phyloP scores from a whole-genome alignment of 2,888 invertebrate species.

The Gonocerus acuteangulatus region DNA sequence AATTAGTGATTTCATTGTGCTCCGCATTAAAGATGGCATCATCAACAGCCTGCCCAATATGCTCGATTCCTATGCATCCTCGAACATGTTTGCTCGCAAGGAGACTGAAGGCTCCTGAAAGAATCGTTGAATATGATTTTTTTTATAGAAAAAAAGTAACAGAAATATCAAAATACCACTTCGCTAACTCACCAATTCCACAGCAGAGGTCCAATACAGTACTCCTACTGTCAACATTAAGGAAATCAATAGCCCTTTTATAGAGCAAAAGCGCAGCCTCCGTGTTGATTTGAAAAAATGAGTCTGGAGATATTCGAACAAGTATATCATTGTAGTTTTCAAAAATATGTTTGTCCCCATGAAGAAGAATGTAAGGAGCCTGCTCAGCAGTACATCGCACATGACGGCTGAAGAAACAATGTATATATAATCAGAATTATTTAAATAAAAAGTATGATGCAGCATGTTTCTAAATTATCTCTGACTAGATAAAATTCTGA shows the following conservation, averaged over 20 bases:
- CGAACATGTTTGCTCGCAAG: slow-evolving; percentile 41
- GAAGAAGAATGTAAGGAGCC: slow-evolving; percentile 41
- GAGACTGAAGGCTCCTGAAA: slow-evolving; percentile 42
- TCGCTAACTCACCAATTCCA: slow-evolving; percentile 79
- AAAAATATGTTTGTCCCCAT: slow-evolving; percentile 44
- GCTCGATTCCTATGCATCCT: slow-evolving; percentile 68
- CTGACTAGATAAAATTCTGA: too few relatives aligned
- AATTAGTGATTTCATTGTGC: slow-evolving; percentile 67
- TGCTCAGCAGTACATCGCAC: slow-evolving; percentile 41
- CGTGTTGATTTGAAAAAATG: slow-evolving; percentile 79
- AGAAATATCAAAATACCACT: too few relatives aligned
- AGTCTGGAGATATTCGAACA: slow-evolving; percentile 71
- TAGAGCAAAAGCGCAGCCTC: slow-evolving; percentile 73
- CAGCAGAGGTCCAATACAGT: slow-evolving; percentile 92
- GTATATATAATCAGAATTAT: neutral
- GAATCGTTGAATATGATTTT: too few relatives aligned
- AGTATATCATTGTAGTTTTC: slow-evolving; percentile 51
- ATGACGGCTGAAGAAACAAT: slow-evolving; percentile 39
- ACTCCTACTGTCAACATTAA: slow-evolving; percentile 53
- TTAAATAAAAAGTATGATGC: too few relatives aligned
- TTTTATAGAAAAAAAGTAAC: too few relatives aligned
- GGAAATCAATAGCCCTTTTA: slow-evolving; percentile 68
- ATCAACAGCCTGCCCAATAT: slow-evolving; percentile 71
- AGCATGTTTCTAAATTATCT: too few relatives aligned
- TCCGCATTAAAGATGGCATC: slow-evolving; percentile 85